Evolutionary conservation across 2,113 vertebrate species (phyloP), one percentile per base, ranked within the genome.

Genomic region (Prinia subflava): DNA sequence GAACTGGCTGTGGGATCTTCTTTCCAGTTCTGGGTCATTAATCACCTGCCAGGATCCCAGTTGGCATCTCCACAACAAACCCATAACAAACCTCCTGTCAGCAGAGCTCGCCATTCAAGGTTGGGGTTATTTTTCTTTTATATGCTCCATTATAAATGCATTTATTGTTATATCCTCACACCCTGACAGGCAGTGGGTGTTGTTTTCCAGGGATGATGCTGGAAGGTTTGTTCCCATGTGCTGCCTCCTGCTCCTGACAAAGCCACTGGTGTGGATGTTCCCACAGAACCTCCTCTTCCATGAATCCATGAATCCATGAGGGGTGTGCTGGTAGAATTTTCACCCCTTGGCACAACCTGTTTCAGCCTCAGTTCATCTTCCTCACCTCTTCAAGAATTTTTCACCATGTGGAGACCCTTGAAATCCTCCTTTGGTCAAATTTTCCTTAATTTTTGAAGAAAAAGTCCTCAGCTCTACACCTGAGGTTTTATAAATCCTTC

Each of bases 391-490:
- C 21, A 9, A 13, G 55, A 11, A 7, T 67, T 62, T 69, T 23
- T 19, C 8, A 2, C 16, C 8, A 0, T 2, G 9, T 23, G 42
- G 30, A 86, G 27, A 49, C 2, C 3, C 17, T 31, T 42, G 12
- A 76, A 69, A 62, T 10, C 25, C 12, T 69, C 63, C 49, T 83
- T 19, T 20, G n/a, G 30, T 57, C 28, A 53, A 52, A 6, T 28
- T 91, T 62, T 57, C 46, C 39, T 82, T 62, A 8, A 62, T 57
- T 52, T 5, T 0, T 2, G 5, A 15, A 23, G 56, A 10, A 78
- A 47, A 65, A 47, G 3, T 13, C n/a, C 41, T 70, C 13, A 5
- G 41, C 16, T 53, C 37, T 22, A 35, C 24, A 9, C 1, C 1
- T 3, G 47, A 39, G 42, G 8, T 11, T 80, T 74, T 39, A 9